phyloP scores from a whole-genome alignment of 2,797 vertebrate genomes.

The Falco naumanni region DNA sequence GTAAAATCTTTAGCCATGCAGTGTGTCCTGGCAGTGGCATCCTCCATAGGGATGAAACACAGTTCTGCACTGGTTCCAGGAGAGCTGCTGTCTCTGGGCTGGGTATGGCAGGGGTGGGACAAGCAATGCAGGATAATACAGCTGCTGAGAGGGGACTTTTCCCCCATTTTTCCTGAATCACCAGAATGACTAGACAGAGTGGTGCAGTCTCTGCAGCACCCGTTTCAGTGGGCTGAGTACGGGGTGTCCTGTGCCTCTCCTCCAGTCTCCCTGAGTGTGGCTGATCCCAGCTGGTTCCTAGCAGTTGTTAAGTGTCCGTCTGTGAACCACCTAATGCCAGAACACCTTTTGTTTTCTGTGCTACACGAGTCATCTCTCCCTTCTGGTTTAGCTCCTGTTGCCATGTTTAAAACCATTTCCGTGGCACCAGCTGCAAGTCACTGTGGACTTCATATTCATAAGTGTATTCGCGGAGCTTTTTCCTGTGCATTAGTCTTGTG shows the following conservation, averaged over 20 bases:
- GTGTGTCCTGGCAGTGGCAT: neutral
- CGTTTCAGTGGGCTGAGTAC: neutral
- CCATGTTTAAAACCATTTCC: neutral
- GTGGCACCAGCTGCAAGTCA: neutral
- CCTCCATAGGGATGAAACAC: accelerated
- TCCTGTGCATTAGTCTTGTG: neutral
- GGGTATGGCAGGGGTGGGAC: neutral
- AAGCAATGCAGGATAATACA: neutral
- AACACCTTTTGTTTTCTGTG: slow-evolving; percentile 21
- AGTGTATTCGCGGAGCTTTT: neutral
- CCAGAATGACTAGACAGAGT: neutral
- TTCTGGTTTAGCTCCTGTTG: slow-evolving; percentile 32
- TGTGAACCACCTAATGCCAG: neutral
- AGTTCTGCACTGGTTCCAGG: neutral
- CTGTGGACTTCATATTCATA: neutral
- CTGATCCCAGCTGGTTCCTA: neutral
- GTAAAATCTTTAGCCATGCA: neutral
- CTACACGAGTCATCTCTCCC: neutral
- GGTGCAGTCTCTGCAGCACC: neutral
- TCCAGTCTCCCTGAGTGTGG: neutral
- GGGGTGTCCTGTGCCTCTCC: neutral
- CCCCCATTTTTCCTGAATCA: neutral
- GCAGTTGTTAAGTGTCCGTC: neutral
- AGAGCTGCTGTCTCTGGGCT: neutral
- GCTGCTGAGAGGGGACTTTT: neutral